Conservation (phyloP, 2,797 vertebrate genomes). For the Peromyscus nudipes region DNA sequence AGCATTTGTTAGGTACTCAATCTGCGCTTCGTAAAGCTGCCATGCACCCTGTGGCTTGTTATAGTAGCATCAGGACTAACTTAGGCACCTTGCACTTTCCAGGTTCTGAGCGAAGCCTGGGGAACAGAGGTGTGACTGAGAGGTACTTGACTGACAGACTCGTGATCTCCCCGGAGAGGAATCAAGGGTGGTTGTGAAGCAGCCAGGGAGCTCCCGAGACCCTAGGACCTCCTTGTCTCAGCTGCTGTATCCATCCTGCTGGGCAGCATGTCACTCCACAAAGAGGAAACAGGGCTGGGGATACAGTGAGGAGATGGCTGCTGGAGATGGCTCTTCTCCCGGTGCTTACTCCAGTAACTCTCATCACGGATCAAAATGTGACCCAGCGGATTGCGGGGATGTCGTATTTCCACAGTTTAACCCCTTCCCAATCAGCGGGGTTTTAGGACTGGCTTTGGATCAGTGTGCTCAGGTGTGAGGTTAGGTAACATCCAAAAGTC, state of each 20-base stretch:
- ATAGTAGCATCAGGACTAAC: background rate
- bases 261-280: background rate
- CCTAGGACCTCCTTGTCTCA: no score
- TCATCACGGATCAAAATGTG: background rate
- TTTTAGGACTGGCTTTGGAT: background rate
- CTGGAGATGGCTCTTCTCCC: background rate
- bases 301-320: background rate
- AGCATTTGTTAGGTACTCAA: accelerated
- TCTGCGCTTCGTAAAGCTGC: background rate
- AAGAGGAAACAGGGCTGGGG: background rate
- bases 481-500: background rate
- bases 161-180: accelerated
- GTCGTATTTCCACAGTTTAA: background rate
- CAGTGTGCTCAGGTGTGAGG: background rate
- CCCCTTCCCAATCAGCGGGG: background rate
- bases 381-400: background rate
- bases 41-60: no score
- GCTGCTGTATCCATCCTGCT: background rate
- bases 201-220: accelerated
- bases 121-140: background rate
- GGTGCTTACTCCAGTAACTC: background rate
- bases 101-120: background rate
- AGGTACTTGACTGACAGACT: background rate
- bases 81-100: accelerated
- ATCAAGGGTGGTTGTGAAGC: accelerated